phyloP scores from a whole-genome alignment of 2,888 invertebrate species.

The Aricia artaxerxes region DNA sequence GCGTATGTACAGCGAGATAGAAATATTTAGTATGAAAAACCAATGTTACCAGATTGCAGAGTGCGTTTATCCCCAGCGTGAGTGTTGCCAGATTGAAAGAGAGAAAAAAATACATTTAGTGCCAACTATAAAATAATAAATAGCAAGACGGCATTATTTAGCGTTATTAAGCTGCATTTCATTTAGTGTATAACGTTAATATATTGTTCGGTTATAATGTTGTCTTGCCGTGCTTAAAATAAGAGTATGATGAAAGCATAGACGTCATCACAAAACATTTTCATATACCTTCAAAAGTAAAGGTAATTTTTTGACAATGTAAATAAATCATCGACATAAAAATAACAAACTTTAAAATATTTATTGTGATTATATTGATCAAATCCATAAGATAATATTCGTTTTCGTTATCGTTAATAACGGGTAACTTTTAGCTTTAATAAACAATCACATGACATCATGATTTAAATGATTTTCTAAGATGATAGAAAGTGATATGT shows the following conservation, averaged over 20 bases:
- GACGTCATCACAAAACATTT: background rate
- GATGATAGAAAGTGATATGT: background rate
- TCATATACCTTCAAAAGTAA: background rate
- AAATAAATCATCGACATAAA: conserved; percentile 21
- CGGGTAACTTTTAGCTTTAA: background rate
- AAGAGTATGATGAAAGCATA: background rate
- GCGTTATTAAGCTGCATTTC: conserved; percentile 40
- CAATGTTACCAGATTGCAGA: conserved; percentile 78
- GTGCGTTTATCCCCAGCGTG: conserved; percentile 78
- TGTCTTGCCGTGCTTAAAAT: conserved; percentile 60
- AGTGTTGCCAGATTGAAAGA: conserved; percentile 77
- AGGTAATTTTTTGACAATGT: background rate
- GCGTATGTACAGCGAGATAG: conserved; percentile 23
- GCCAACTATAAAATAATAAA: conserved; percentile 49
- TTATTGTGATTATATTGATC: background rate
- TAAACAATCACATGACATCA: background rate
- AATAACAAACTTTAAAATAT: background rate
- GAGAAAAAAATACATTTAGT: conserved; percentile 72
- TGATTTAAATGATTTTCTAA: background rate
- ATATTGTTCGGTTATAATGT: conserved; percentile 50
- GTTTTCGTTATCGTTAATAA: background rate
- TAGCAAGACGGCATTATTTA: conserved; percentile 65
- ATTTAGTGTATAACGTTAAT: conserved; percentile 30
- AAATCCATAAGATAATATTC: too few species aligned
- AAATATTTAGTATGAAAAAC: conserved; percentile 69